A percentile compares a stretch with the other conserved stretches of the same genome.
Evolutionary conservation across 2,797 vertebrate genomes (phyloP).

Genomic region (Alauda arvensis): DNA sequence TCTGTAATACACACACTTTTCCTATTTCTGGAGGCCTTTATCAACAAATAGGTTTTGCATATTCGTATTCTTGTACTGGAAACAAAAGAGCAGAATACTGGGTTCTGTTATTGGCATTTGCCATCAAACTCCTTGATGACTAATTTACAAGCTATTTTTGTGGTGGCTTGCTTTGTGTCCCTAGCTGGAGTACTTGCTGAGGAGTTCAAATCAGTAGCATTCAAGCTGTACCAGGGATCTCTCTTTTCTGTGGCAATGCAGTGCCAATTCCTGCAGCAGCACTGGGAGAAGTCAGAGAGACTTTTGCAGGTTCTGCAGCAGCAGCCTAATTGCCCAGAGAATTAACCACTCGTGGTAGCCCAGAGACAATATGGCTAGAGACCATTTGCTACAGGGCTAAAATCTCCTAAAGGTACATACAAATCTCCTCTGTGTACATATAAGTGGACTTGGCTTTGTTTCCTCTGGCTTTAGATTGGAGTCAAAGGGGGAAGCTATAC

Average conservation of each 20-base stretch:
- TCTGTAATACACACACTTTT: neutral
- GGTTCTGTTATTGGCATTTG: neutral
- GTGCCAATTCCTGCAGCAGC: neutral
- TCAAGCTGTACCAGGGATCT: neutral
- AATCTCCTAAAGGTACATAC: neutral
- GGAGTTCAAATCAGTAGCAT: neutral
- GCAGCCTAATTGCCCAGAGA: neutral
- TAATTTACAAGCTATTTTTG: conserved; percentile 21
- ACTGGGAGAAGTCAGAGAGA: neutral
- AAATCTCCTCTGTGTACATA: neutral
- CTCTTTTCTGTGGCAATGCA: neutral
- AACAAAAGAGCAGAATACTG: neutral
- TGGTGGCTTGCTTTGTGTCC: neutral
- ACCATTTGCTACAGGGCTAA: neutral
- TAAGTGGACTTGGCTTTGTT: neutral
- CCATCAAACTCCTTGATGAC: neutral
- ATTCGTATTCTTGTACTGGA: neutral
- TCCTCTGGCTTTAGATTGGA: neutral
- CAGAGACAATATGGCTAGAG: neutral
- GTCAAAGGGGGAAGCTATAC: neutral
- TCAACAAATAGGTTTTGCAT: neutral
- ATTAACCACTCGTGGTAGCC: neutral
- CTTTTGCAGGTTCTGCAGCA: conserved; percentile 9
- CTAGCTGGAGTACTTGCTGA: neutral
- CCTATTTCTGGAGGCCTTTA: neutral